phyloP scores from a whole-genome alignment of 2,113 vertebrate genomes.

The Aldabrachelys gigantea region DNA sequence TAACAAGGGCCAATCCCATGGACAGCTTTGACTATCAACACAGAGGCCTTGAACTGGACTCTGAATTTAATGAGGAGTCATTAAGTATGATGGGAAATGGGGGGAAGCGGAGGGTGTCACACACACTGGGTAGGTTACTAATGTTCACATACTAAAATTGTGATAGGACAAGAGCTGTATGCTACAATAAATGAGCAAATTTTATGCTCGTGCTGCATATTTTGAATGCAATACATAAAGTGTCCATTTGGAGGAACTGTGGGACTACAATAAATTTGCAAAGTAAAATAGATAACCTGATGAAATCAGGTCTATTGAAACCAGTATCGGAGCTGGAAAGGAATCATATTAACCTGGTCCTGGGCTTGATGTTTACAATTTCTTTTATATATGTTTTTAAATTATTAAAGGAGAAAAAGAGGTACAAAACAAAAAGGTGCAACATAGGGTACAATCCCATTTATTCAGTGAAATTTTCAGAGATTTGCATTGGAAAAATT shows the following conservation, averaged over 20 bases:
- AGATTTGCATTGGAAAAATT: neutral
- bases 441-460: neutral
- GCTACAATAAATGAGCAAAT: neutral
- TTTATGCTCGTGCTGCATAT: neutral
- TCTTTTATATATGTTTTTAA: neutral
- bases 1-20: neutral
- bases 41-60: neutral
- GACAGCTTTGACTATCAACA: neutral
- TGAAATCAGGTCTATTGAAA: slow-evolving; percentile 20
- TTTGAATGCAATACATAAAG: neutral
- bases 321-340: neutral
- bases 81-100: neutral
- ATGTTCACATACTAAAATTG: neutral
- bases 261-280: slow-evolving; percentile 24
- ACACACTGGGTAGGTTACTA: neutral
- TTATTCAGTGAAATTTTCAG: neutral
- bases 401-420: slow-evolving; percentile 5
- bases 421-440: neutral
- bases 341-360: neutral
- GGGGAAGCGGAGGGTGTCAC: neutral
- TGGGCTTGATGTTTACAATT: neutral
- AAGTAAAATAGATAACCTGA: slow-evolving; percentile 10
- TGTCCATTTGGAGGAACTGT: slow-evolving; percentile 59
- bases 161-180: neutral
- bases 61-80: neutral